Evolutionary conservation across 1,140 invertebrate genomes (phyloP).

Genomic region (Elymnias hypermnestra): DNA sequence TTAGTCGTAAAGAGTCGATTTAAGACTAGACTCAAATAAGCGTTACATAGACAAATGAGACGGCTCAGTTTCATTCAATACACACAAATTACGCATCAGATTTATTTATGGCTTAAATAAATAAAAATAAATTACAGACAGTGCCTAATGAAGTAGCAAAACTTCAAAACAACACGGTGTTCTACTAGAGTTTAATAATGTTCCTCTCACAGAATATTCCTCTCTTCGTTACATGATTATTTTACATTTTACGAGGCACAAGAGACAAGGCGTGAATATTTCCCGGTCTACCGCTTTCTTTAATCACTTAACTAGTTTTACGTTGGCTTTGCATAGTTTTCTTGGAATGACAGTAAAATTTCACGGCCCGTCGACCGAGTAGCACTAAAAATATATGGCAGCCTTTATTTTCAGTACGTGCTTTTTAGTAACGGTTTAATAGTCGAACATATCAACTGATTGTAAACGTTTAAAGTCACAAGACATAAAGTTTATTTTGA

Average conservation of each 20-base stretch:
- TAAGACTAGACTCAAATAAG: too few species aligned
- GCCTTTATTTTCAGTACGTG: too few species aligned
- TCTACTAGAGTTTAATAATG: background rate
- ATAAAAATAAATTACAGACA: background rate
- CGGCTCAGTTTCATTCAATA: too few species aligned
- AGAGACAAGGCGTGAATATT: conserved; percentile 22
- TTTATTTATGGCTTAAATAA: too few species aligned
- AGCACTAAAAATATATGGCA: background rate
- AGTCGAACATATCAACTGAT: too few species aligned
- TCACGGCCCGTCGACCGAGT: conserved; percentile 19
- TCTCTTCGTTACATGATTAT: background rate
- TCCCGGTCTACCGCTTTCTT: conserved; percentile 22
- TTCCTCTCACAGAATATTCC: conserved; percentile 12
- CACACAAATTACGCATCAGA: too few species aligned
- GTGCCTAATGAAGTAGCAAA: background rate
- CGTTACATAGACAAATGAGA: too few species aligned
- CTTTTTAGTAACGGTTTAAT: too few species aligned
- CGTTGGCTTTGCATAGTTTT: background rate
- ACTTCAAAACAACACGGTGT: background rate
- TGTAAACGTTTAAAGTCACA: too few species aligned
- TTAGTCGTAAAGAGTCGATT: too few species aligned
- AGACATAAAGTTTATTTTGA: too few species aligned
- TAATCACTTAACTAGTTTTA: conserved; percentile 17
- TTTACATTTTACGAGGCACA: conserved; percentile 4
- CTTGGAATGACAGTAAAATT: conserved; percentile 11